Base-by-base conservation (phyloP, 2,888 invertebrate species). In the Malacosoma neustria region DNA sequence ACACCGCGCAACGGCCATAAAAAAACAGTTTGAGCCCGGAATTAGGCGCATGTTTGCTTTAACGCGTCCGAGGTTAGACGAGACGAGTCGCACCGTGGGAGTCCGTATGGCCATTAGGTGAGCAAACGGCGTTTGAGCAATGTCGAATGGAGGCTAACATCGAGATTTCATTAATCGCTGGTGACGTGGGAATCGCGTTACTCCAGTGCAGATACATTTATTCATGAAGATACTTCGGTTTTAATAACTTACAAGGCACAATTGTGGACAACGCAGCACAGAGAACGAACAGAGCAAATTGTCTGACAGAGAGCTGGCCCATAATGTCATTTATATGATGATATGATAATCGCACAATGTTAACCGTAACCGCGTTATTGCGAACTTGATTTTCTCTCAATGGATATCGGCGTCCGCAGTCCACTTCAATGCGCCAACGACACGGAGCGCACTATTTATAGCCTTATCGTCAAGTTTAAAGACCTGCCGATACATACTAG, bases 401-500 rank as follows among this genome's bases (percentile, higher is more conserved):
- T 22, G 5, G 22, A 22, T 22, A 22, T 22, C 2, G 22, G 5
- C 6, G 9, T 22, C 22, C 9, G 9, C 22, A 22, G 22, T 22
- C 22, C 6, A 35, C 42, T 37, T 41, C 39, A 39, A 11, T 15
- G 15, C 33, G 40, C 35, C 14, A 36, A 44, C 44, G 53, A 51
- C 36, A 50, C 45, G 52, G 42, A 33, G 38, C 35, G 30, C 36
- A 40, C 50, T 63, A 50, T 53, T 58, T 50, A 59, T 54, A 61
- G 37, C 47, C 39, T 57, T 53, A 61, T 54, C 51, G 35, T 22
- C 22, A 22, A 22, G 22, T 22, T 22, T 22, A 22, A 22, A 22
- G 22, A 22, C 22, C 22, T 5, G 6, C 9, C 22, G 9, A 22
- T 9, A 22, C 9, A 9, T 4, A n/a, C n/a, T n/a, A 22, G 22